Percentiles rank a stretch among this genome's conserved stretches.
Evolutionary conservation across 2,888 invertebrate genomes (phyloP).

Genomic region (Drosophila seclusa): DNA sequence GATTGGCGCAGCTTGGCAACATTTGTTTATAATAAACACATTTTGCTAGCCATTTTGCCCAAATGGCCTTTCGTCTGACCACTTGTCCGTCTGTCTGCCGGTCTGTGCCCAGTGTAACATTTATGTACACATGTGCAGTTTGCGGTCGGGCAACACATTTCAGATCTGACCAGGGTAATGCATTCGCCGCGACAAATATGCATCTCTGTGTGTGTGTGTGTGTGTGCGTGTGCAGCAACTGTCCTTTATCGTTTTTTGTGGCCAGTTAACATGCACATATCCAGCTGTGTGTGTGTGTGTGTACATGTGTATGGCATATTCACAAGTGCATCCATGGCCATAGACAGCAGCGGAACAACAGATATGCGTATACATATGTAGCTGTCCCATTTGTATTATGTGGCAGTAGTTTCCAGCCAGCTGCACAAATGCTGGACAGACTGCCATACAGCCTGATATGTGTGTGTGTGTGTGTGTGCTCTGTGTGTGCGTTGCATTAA

Average conservation of each 20-base stretch:
- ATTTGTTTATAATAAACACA: constrained; percentile 81
- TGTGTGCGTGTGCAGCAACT: constrained; percentile 53
- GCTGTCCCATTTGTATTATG: constrained; percentile 64
- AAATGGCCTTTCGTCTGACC: constrained; percentile 25
- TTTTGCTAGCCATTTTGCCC: constrained; percentile 56
- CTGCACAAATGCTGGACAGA: constrained; percentile 52
- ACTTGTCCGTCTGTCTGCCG: constrained; percentile 21
- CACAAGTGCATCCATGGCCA: constrained; percentile 21
- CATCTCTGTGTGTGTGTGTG: neutral
- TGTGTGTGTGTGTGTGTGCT: neutral
- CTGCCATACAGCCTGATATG: constrained; percentile 42
- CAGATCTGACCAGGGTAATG: constrained; percentile 48
- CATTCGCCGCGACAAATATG: constrained; percentile 42
- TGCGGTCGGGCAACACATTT: constrained; percentile 81
- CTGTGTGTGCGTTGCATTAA: constrained; percentile 71
- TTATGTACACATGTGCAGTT: constrained; percentile 76
- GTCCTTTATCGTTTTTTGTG: constrained; percentile 76
- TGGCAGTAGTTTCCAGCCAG: constrained; percentile 56
- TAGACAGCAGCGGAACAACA: constrained; percentile 43
- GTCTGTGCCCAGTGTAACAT: constrained; percentile 61
- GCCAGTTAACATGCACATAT: constrained; percentile 69
- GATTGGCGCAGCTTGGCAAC: constrained; percentile 39
- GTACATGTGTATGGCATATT: constrained; percentile 23
- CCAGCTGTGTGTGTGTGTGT: constrained; percentile 18
- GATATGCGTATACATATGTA: constrained; percentile 59